These are phyloP conservation scores for Antennarius maculatus DNA, from an alignment of 2,797 vertebrate genomes.

Conservation along the genomic window DNA sequence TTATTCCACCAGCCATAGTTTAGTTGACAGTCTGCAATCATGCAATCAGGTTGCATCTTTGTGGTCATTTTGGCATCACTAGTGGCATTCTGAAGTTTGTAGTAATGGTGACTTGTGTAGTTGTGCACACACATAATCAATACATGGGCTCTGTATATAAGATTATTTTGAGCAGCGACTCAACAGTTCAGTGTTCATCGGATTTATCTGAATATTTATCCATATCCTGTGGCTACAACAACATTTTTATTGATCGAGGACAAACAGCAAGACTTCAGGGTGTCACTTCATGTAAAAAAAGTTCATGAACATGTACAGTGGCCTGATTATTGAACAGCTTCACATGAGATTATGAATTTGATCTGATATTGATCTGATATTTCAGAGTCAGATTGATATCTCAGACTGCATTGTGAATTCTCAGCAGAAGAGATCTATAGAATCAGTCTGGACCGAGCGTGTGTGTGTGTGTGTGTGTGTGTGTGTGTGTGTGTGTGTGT, in stretches of 20 bases:
- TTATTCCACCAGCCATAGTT: background rate
- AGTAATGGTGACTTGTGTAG: background rate
- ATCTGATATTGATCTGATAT: background rate
- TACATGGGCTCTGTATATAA: background rate
- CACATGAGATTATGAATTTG: background rate
- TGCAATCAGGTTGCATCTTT: background rate
- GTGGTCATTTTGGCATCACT: no score
- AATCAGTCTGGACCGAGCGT: background rate
- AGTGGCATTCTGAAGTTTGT: background rate
- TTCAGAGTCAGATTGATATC: background rate
- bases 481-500: constrained; percentile 8
- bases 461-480: constrained; percentile 4
- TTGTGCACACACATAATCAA: background rate
- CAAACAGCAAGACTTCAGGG: background rate
- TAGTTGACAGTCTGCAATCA: background rate
- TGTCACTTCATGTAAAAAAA: background rate
- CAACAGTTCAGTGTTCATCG: background rate
- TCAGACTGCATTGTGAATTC: background rate
- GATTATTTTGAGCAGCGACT: background rate
- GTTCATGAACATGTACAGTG: background rate
- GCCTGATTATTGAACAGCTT: background rate
- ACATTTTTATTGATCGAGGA: background rate
- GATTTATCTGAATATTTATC: background rate
- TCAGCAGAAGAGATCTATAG: constrained; percentile 3
- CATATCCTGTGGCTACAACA: background rate